Percentiles rank a stretch among this genome's conserved stretches.
Evolutionary conservation across 35 echinoderm and acorn worm genomes (phyloP).

Genomic region (Lytechinus variegatus): DNA sequence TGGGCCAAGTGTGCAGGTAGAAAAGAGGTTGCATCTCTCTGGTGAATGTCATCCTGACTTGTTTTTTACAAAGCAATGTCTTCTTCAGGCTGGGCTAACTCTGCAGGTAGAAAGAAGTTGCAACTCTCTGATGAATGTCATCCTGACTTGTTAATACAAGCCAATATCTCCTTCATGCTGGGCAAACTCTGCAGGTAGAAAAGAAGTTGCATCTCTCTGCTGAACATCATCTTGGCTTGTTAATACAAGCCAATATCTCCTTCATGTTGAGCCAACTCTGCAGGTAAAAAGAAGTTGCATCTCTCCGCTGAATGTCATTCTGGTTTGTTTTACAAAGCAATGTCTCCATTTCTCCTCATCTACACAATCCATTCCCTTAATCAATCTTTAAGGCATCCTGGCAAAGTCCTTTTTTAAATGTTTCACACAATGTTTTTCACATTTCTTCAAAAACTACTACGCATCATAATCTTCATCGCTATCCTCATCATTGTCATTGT

Average conservation of each 20-base stretch:
- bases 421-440: neutral
- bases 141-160: neutral
- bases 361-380: neutral
- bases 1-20: neutral
- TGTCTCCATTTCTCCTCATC: neutral
- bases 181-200: neutral
- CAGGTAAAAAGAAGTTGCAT: neutral
- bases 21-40: neutral
- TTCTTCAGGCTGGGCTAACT: neutral
- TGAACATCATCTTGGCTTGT: neutral
- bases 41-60: neutral
- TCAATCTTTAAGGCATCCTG: neutral
- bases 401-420: neutral
- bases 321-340: neutral
- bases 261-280: neutral
- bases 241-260: neutral
- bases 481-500: constrained; percentile 40
- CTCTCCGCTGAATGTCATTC: neutral
- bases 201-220: neutral
- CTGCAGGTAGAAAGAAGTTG: neutral
- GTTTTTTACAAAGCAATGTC: neutral
- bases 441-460: neutral
- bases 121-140: neutral
- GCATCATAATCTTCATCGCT: constrained; percentile 49
- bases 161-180: neutral